These are phyloP conservation scores for Drosophila malerkotliana DNA, from an alignment of 1,140 invertebrate species.

Conservation along the genomic window DNA sequence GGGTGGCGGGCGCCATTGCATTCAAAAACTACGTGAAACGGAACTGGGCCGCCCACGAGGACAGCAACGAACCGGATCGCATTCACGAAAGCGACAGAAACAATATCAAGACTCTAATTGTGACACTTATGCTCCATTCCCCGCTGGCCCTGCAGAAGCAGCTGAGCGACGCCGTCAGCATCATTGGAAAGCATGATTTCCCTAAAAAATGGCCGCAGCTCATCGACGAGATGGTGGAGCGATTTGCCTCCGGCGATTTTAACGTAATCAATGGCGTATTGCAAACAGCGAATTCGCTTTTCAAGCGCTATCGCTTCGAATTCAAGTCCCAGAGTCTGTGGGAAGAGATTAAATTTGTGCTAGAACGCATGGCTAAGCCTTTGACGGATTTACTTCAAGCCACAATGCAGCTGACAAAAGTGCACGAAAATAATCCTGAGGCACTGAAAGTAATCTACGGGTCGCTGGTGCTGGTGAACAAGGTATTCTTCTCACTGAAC, in stretches of 20 bases:
- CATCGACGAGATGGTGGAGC: constrained; percentile 95
- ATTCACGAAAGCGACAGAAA: constrained; percentile 92
- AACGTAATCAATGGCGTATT: constrained; percentile 97
- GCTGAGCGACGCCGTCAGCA: constrained; percentile 97
- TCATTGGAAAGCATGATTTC: constrained; percentile 97
- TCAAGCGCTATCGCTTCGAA: constrained; percentile 97
- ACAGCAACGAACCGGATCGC: constrained; percentile 91
- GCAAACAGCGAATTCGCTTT: constrained; percentile 97
- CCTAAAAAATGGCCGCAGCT: constrained; percentile 97
- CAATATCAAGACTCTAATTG: constrained; percentile 93
- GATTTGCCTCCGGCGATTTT: constrained; percentile 96
- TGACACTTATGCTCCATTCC: constrained; percentile 96
- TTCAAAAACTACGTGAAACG: constrained; percentile 99
- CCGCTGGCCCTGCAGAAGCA: constrained; percentile 96
- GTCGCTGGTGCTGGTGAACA: constrained; percentile 94
- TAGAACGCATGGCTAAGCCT: constrained; percentile 96
- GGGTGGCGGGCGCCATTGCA: constrained; percentile 94
- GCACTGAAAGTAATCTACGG: constrained; percentile 95
- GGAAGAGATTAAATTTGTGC: constrained; percentile 98
- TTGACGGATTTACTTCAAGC: constrained; percentile 96
- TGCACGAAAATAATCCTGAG: constrained; percentile 91
- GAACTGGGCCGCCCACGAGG: constrained; percentile 91
- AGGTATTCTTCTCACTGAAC: constrained; percentile 98
- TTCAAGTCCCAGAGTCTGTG: constrained; percentile 97
- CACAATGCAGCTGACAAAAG: constrained; percentile 92